Evolutionary conservation across 2,797 vertebrate species (phyloP).

Genomic region (Hydrolagus colliei): DNA sequence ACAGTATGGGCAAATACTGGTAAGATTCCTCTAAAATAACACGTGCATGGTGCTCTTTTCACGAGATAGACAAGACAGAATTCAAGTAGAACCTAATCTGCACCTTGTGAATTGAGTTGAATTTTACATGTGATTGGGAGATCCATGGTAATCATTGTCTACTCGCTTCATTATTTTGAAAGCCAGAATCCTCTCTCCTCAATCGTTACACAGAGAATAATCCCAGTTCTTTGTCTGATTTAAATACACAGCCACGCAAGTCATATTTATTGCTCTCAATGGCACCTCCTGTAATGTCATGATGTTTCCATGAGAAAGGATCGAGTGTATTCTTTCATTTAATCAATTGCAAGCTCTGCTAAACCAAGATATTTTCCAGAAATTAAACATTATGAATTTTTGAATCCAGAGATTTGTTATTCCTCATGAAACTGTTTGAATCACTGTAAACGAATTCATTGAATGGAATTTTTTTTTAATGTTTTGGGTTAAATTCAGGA

Average conservation of each 20-base stretch:
- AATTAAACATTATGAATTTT: neutral
- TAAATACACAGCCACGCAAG: neutral
- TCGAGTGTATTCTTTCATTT: neutral
- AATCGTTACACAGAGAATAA: neutral
- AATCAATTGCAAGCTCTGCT: neutral
- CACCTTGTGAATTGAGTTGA: neutral
- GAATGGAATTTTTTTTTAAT: neutral
- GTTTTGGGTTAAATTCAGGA: neutral
- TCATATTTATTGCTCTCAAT: neutral
- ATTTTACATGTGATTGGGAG: neutral
- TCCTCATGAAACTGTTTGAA: neutral
- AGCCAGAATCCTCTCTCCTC: neutral
- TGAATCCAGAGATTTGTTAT: conserved; percentile 1
- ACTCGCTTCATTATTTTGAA: neutral
- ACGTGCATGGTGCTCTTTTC: neutral
- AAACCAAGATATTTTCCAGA: neutral
- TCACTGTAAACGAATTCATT: neutral
- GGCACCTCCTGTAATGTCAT: neutral
- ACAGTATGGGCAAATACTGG: neutral
- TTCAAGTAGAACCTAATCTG: neutral
- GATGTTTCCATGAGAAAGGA: neutral
- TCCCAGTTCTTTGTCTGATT: neutral
- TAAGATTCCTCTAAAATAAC: neutral
- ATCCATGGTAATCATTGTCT: neutral
- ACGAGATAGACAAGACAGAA: neutral